phyloP scores from a whole-genome alignment of 2,113 vertebrate genomes.

The Felis chaus region DNA sequence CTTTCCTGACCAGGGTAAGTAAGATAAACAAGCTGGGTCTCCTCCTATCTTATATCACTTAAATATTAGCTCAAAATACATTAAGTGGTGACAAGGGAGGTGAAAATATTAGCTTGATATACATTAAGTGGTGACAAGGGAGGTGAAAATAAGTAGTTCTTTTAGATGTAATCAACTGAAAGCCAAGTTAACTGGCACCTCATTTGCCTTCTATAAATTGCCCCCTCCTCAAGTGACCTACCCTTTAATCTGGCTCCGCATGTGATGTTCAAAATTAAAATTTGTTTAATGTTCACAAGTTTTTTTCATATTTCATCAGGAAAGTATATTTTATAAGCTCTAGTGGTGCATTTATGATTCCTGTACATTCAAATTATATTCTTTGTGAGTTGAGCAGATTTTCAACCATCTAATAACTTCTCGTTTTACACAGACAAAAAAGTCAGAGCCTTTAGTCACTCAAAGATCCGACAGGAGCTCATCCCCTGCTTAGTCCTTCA shows the following conservation, averaged over 20 bases:
- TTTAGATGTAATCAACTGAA: neutral
- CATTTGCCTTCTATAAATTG: neutral
- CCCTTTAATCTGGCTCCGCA: neutral
- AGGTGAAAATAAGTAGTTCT: neutral
- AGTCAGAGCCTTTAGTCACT: neutral
- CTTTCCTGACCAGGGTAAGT: neutral
- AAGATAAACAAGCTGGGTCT: neutral
- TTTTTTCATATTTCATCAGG: neutral
- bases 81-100: neutral
- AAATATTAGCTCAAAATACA: neutral
- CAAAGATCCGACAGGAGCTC: neutral
- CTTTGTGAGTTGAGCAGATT: neutral
- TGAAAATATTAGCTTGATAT: neutral
- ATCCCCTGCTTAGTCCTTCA: fast-evolving
- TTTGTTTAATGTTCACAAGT: neutral
- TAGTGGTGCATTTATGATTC: neutral
- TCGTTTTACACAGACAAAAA: neutral
- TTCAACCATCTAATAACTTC: neutral
- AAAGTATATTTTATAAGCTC: neutral
- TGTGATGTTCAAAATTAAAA: neutral
- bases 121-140: neutral
- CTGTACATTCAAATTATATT: neutral
- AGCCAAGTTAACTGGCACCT: neutral
- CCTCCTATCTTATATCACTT: neutral
- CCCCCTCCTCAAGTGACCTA: neutral